These are phyloP conservation scores for Heliconius nattereri DNA, from an alignment of 1,140 invertebrate genomes.

Conservation along the genomic window DNA sequence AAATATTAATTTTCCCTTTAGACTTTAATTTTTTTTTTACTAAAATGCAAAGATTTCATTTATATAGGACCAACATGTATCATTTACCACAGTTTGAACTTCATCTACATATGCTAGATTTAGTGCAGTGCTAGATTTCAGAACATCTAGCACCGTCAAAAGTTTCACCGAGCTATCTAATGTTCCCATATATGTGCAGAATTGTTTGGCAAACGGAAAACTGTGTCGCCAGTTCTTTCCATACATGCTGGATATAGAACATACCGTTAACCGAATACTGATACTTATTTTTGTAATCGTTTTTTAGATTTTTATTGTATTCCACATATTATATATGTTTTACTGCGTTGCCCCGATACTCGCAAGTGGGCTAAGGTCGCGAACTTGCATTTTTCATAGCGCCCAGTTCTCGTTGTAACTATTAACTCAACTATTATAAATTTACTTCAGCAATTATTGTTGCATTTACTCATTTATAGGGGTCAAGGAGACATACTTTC, in stretches of 20 bases:
- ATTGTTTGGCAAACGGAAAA: background rate
- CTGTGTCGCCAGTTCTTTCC: background rate
- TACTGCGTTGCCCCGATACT: conserved; percentile 26
- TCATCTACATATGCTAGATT: no score
- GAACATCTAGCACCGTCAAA: no score
- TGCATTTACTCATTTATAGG: background rate
- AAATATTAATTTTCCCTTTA: no score
- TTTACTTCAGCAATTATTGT: background rate
- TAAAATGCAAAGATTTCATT: no score
- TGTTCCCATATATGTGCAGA: no score
- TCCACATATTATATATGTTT: background rate
- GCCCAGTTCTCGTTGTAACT: conserved; percentile 44
- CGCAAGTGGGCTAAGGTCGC: conserved; percentile 66
- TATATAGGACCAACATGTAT: no score
- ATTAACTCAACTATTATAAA: conserved; percentile 39
- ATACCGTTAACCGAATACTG: background rate
- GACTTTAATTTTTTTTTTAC: no score
- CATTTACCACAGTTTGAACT: no score
- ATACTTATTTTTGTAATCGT: background rate
- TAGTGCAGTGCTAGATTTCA: no score
- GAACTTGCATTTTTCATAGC: conserved; percentile 64
- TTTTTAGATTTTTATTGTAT: background rate
- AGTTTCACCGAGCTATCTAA: no score
- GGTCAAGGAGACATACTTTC: conserved; percentile 1
- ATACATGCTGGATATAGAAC: background rate